Base-by-base conservation (phyloP, 1,140 invertebrate genomes). In the Pogonomyrmex barbatus region DNA sequence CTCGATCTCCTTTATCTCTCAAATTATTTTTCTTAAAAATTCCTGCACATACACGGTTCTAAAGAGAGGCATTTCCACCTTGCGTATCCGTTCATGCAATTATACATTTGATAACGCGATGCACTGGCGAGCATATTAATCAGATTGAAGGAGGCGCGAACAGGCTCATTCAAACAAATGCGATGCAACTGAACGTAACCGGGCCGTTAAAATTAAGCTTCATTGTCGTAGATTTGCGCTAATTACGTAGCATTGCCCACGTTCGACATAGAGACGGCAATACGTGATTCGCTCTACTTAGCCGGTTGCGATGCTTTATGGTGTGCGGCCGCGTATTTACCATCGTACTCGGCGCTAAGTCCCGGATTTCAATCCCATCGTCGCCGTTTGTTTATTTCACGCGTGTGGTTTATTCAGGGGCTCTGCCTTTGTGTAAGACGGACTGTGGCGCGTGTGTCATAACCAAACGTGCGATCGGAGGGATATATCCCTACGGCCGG, bases 361-460 rank as follows among this genome's bases (percentile, higher is more conserved):
- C 68, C 54, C 79, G 30, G 56, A 71, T 73, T 75, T 73, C 56
- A 83, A 60, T 73, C 42, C 54, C 58, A 60, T 39, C 68, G 39
- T 42, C 45, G 36, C 4, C 33, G 47, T 73, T 83, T 39, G 54
- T 39, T 83, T 83, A 60, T 83, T 73, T 83, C 79, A 75, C 30
- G 54, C 68, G 68, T 75, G n/a, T 42, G 78, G 70, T 50, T 68
- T 60, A 75, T 83, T 83, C 79, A 75, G 6, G 9, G 6, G 42
- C 54, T n/a, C 10, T 33, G 14, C 30, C 42, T 75, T 83, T 83
- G 79, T 83, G 79, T 75, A 75, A 60, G 39, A 75, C n/a, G 67
- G 39, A 73, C 39, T 73, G 47, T 60, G 54, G 30, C 67, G 52
- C n/a, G 54, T 62, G 17, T 71, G 77, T 81, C 54, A 75, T 73